Evolutionary conservation across 2,888 invertebrate genomes (phyloP), one percentile per base, ranked within the genome.

Genomic region (Eupeodes luniger): DNA sequence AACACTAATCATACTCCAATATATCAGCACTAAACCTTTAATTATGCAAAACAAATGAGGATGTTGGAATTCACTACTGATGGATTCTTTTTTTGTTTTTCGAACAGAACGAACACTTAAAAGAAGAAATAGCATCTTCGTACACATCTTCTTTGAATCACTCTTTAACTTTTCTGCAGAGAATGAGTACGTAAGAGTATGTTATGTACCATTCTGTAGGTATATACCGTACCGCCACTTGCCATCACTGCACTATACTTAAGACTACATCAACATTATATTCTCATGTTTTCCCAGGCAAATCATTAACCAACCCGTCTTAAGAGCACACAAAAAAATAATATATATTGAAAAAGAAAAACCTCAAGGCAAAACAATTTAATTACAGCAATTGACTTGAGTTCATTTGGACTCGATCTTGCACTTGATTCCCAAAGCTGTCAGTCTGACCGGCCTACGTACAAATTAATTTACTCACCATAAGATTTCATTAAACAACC

Each of bases 151-250:
- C 67, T 34, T 64, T n/a, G 47, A n/a, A 72, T 57, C n/a, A 36
- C 19, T 19, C 49, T 14, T 16, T 40, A 34, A 40, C 59, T 93
- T 16, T 27, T 49, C 92, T 92, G 61, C 44, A 90, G 90, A 76
- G 49, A 11, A 57, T 14, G 6, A 34, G 12, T 61, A 36, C 14
- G 14, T 27, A 9, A 1, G 16, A 5, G 47, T 40, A 36, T 55
- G 53, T 55, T 19, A 70, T 12, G 53, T 55, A 55, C 40, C 55
- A 27, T 27, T 27, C 27, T 27, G 27, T 27, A 27, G 27, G 27
- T 55, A 70, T 12, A 40, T 55, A 55, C 40, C 55, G 55, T 55
- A 55, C 40, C 55, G 55, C 62, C 47, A 62, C 40, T 47, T 10
- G 47, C 34, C 27, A 2, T 27, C 47, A 6, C 40, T 67, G 57